Evolutionary conservation across 2,797 vertebrate species (phyloP), one percentile per base, ranked within the genome.

Genomic region (Oreochromis grahami): DNA sequence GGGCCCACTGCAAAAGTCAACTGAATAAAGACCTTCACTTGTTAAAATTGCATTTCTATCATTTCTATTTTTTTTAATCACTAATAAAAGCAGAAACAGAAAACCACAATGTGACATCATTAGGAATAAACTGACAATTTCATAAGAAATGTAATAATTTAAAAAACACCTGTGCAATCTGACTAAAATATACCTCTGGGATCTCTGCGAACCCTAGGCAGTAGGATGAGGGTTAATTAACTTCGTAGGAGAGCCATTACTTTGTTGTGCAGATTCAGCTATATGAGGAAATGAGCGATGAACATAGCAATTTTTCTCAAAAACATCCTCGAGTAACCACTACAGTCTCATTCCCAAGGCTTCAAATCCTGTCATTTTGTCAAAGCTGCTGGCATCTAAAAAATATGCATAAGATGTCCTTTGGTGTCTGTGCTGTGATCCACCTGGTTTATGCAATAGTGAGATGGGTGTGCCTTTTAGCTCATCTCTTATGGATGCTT

Each of bases 321-420:
- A 56, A 56, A 56, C 29, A 56, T 29, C 4, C 24, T 15, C 4
- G 7, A 14, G 13, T 32, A 32, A 32, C 4, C 24, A 32, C 15
- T 50, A 70, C 38, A 19, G 3, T 50, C 15, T 50, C 26, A 32
- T n/a, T 74, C 43, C 26, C 68, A 74, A 26, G 17, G 10, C 15
- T 74, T 74, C 6, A 74, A 74, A 74, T 50, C 17, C 68, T 50
- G 43, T 50, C 43, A 74, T 50, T 74, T n/a, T 74, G 26, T 50
- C 43, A 50, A 74, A 50, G 43, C 68, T 72, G 24, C 41, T 19
- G 10, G 43, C 68, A 72, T 32, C 15, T 72, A 19, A 74, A 50
- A 8, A 50, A 50, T 74, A 50, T 74, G 43, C 10, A 50, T 48
- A 74, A 50, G 43, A 5, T 50, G 26, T 74, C 26, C 26, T 74